Base-by-base conservation (phyloP, 1,140 invertebrate genomes). In the Matsumurasca onukii region DNA sequence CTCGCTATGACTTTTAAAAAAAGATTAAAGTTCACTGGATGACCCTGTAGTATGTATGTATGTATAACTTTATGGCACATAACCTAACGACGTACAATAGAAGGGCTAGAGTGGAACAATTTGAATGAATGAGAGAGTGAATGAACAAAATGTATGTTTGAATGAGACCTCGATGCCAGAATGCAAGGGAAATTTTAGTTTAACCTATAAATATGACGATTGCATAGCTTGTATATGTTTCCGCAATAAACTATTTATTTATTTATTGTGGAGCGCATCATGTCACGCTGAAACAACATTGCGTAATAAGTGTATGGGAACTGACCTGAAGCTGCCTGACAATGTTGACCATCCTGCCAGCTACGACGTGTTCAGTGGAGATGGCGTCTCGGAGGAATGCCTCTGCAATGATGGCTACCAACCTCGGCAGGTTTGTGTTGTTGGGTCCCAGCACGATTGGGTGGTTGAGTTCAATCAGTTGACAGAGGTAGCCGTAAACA, bases 401-500 rank as follows among this genome's bases (percentile, higher is more conserved):
- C 78, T 98, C 94, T 0, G 93, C 92, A 71, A 99, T 91, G 69
- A 97, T 91, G 66, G 87, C 86, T 71, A 99, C 87, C 68, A 99
- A 87, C 69, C 87, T 86, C 27, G 94, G 94, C 73, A 99, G 83
- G 82, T 98, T 98, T 64, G 86, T 82, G 76, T 96, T 95, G 75
- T 94, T 89, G 30, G 84, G 85, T 27, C 93, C 94, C 75, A 98
- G 81, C 52, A 98, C 86, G 45, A 89, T 80, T 2, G 91, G 89
- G 82, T 98, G 91, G 79, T 98, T 95, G 69, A 85, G 84, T 82
- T 98, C 95, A 62, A 98, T 91, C 39, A 99, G 83, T 82, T 98
- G 95, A 82, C 96, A 98, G 30, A 99, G 82, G 81, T 98, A 95
- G 67, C 89, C 90, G 79, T 98, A 99, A 39, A 99, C 91, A 77